Evolutionary conservation across 2,888 invertebrate genomes (phyloP).

Genomic region (Mesorhabditis belari): DNA sequence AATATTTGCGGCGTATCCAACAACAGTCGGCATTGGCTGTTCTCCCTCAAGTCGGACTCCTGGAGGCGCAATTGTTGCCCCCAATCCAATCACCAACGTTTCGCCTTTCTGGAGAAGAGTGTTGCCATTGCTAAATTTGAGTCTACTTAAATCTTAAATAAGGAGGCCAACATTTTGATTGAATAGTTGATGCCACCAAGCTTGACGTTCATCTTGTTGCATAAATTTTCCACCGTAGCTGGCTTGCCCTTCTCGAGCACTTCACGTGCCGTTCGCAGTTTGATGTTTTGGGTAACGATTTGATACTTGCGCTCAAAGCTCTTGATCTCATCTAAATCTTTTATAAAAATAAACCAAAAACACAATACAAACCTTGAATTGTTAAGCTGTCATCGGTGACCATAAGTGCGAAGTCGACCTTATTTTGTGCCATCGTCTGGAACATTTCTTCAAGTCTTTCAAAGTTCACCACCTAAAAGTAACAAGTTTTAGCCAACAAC

Average conservation of each 20-base stretch:
- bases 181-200: slow-evolving; percentile 42
- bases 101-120: neutral
- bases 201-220: slow-evolving; percentile 36
- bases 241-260: slow-evolving; percentile 7
- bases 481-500: neutral
- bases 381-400: slow-evolving; percentile 13
- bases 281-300: slow-evolving; percentile 34
- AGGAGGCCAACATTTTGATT: slow-evolving; percentile 2
- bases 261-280: slow-evolving; percentile 12
- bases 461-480: neutral
- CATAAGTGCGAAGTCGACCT: slow-evolving; percentile 9
- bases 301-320: slow-evolving; percentile 16
- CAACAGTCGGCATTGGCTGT: neutral
- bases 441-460: slow-evolving; percentile 2
- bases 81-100: neutral
- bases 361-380: slow-evolving; percentile 4
- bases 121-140: neutral
- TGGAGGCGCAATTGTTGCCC: neutral
- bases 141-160: neutral
- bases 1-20: neutral
- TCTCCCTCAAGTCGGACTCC: neutral
- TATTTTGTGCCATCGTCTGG: neutral
- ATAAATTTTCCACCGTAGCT: slow-evolving; percentile 36
- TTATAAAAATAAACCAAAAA: neutral
- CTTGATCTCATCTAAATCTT: slow-evolving; percentile 7